Evolutionary conservation across 2,888 invertebrate genomes (phyloP).

Genomic region (Sphaerophoria taeniata): DNA sequence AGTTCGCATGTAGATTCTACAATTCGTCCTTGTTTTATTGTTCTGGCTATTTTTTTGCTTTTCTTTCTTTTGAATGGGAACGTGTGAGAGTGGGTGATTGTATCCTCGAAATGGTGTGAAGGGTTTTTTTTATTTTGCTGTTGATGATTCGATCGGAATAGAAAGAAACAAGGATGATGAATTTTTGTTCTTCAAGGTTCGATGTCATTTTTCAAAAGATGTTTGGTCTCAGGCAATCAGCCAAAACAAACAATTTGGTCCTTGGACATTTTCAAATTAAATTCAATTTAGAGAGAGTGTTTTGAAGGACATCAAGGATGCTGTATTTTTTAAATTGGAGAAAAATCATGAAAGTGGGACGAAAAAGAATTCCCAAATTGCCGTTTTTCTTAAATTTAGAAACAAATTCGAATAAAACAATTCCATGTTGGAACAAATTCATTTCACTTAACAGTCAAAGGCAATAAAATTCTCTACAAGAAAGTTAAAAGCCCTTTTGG

Average conservation of each 20-base stretch:
- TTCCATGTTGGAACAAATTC: not conserved
- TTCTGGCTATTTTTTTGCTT: slow-evolving; percentile 40
- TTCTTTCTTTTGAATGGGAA: not conserved
- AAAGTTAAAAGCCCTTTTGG: not conserved
- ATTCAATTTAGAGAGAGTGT: too few relatives aligned
- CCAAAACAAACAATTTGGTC: too few relatives aligned
- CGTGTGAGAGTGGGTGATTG: not conserved
- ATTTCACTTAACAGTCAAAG: not conserved
- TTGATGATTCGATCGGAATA: slow-evolving; percentile 11
- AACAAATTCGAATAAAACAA: not conserved
- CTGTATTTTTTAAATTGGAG: too few relatives aligned
- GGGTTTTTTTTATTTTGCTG: not conserved
- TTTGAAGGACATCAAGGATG: too few relatives aligned
- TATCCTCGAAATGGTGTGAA: not conserved
- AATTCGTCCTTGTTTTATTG: slow-evolving; percentile 52
- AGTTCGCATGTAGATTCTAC: slow-evolving; percentile 27
- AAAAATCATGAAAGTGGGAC: not conserved
- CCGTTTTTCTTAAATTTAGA: too few relatives aligned
- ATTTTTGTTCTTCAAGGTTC: too few relatives aligned
- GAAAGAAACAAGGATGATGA: too few relatives aligned
- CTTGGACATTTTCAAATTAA: too few relatives aligned
- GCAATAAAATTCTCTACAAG: not conserved
- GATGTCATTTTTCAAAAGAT: too few relatives aligned
- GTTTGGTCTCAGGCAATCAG: too few relatives aligned
- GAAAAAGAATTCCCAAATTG: not conserved